Conservation (phyloP, 1,140 invertebrate genomes). For the Artemia franciscana region DNA sequence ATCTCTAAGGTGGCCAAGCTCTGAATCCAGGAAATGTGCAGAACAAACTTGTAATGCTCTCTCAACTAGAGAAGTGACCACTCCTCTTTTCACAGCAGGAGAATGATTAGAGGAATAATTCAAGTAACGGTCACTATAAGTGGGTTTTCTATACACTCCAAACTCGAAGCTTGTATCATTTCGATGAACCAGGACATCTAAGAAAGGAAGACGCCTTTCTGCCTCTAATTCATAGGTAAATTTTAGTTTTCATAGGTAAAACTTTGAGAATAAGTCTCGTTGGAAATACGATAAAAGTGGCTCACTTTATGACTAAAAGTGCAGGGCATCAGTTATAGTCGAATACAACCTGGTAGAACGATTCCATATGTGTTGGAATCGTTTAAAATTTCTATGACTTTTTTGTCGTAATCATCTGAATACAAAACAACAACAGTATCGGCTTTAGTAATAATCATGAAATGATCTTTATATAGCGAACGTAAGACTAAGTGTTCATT, state of each 20-base stretch:
- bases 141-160: neutral
- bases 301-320: neutral
- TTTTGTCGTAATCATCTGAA: conserved; percentile 1
- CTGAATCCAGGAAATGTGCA: too few relatives aligned
- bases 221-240: neutral
- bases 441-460: too few relatives aligned
- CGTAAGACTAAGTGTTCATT: too few relatives aligned
- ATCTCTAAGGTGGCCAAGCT: too few relatives aligned
- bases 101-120: neutral
- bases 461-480: too few relatives aligned
- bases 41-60: too few relatives aligned
- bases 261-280: neutral
- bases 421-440: conserved; percentile 1
- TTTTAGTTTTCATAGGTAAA: neutral
- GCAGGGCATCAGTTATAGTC: neutral
- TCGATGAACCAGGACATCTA: neutral
- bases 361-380: neutral
- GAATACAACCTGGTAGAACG: neutral
- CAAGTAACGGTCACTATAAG: neutral
- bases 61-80: too few relatives aligned
- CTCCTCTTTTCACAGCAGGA: neutral
- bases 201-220: neutral
- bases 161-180: neutral
- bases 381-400: neutral
- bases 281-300: neutral